Evolutionary conservation across 2,888 invertebrate species (phyloP), one percentile per base, ranked within the genome.

Genomic region (Erebia aethiops): DNA sequence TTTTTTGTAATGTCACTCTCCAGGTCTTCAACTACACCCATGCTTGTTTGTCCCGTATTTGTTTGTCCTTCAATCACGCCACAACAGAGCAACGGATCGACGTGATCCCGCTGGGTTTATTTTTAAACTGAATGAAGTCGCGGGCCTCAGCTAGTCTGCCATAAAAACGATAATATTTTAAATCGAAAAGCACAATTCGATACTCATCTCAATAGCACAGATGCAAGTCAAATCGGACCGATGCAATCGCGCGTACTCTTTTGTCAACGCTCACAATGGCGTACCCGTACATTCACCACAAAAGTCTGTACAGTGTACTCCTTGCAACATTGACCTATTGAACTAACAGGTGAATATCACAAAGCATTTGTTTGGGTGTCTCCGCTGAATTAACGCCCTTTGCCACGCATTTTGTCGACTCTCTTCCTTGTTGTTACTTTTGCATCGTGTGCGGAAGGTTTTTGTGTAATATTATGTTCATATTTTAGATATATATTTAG

Each of bases 281-380:
- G 87, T n/a, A n/a, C n/a, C n/a, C 87, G 87, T 81, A 87, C 81
- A 89, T 89, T 90, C 88, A 90, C 86, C 87, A 90, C 90, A 91
- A 90, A 91, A 92, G 90, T 91, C 87, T 90, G 90, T 90, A 91
- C 89, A 43, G 11, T 49, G 49, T 90, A 90, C 90, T 90, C 85
- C 79, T 85, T 89, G 90, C 90, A 91, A 90, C 92, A 92, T 92
- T 92, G 92, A 93, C 92, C 92, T 89, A 92, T 90, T 91, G 91
- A 90, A 84, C 91, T 90, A 91, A 90, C 90, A 91, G 92, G 91
- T 91, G 91, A 88, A 83, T 88, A 84, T 85, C 77, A 87, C 87
- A 87, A 87, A 88, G 84, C 85, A 82, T 84, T 89, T 91, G 91
- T 92, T 91, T 92, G 90, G 90, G 91, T 91, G 91, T 88, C 88